phyloP scores from a whole-genome alignment of 2,113 vertebrate species.

The Amphilophus citrinellus region DNA sequence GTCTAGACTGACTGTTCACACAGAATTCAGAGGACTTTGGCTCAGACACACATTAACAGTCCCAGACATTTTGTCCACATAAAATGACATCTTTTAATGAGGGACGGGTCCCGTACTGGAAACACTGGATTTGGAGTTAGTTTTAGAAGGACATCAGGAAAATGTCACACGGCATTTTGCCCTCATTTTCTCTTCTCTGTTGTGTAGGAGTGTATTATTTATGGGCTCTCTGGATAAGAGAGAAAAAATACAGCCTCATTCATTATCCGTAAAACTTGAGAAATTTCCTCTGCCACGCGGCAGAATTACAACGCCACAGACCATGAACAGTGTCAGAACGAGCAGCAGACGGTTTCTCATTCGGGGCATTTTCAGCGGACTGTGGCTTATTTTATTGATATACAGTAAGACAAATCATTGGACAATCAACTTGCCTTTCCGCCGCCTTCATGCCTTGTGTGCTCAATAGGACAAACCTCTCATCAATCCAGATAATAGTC shows the following conservation, averaged over 20 bases:
- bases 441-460: neutral
- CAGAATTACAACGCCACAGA: slow-evolving; percentile 14
- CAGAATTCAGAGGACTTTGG: slow-evolving; percentile 23
- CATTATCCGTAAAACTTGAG: slow-evolving; percentile 26
- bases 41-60: neutral
- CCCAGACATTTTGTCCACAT: slow-evolving; percentile 25
- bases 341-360: slow-evolving; percentile 6
- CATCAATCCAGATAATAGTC: slow-evolving; percentile 24
- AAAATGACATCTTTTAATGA: slow-evolving; percentile 1
- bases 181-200: neutral
- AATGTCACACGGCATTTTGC: neutral
- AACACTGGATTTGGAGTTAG: neutral
- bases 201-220: slow-evolving; percentile 32
- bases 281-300: neutral
- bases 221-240: slow-evolving; percentile 11
- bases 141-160: neutral
- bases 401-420: slow-evolving; percentile 35
- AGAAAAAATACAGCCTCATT: slow-evolving; percentile 33
- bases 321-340: slow-evolving; percentile 6
- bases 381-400: slow-evolving; percentile 44
- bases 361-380: neutral
- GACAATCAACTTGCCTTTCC: slow-evolving; percentile 26
- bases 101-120: neutral
- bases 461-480: slow-evolving; percentile 41
- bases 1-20: slow-evolving; percentile 12